phyloP scores from a whole-genome alignment of 2,113 vertebrate species.

The Sarotherodon lohbergeri region DNA sequence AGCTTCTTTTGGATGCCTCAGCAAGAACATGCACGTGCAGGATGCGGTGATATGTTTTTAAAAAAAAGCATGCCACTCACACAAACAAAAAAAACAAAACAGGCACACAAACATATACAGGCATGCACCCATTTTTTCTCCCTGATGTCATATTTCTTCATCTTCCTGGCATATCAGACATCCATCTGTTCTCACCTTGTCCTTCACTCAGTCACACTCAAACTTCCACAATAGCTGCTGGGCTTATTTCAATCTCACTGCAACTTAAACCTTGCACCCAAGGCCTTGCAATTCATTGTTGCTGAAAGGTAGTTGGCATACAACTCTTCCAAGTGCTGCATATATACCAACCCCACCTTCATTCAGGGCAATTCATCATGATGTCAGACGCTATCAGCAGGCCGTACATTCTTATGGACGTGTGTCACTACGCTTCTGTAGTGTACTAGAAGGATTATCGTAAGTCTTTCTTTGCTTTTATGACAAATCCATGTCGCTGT shows the following conservation, averaged over 20 bases:
- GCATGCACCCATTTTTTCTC: not conserved
- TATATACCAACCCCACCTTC: not conserved
- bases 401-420: not conserved
- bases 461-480: not conserved
- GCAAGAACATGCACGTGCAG: not conserved
- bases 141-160: not conserved
- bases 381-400: not conserved
- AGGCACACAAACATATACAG: not conserved
- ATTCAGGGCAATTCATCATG: slow-evolving; percentile 4
- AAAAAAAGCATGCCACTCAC: not conserved
- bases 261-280: slow-evolving; percentile 6
- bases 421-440: not conserved
- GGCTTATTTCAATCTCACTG: not conserved
- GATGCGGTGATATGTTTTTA: not conserved
- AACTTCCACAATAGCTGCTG: not conserved
- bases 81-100: not conserved
- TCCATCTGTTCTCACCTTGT: not conserved
- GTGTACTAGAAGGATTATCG: not conserved
- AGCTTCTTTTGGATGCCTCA: not conserved
- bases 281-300: slow-evolving; percentile 30
- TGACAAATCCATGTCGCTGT: not conserved
- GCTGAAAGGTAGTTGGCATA: slow-evolving; percentile 39
- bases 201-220: not conserved
- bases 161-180: not conserved
- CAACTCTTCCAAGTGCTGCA: not conserved